phyloP scores from a whole-genome alignment of 1,140 invertebrate species.

The Apis dorsata region DNA sequence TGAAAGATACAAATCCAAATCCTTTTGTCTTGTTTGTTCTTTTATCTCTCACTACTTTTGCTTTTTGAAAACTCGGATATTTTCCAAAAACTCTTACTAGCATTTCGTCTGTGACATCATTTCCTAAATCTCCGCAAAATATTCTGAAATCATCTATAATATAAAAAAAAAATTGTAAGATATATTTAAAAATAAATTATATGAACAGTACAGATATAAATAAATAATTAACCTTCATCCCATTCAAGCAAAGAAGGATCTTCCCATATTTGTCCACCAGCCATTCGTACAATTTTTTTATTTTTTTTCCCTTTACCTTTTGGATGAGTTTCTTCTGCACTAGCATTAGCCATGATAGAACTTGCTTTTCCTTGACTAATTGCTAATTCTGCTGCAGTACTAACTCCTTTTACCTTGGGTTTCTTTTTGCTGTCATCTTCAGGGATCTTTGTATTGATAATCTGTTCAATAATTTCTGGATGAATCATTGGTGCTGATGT shows the following conservation, averaged over 20 bases:
- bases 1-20: conserved; percentile 99
- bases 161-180: conserved; percentile 53
- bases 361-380: conserved; percentile 79
- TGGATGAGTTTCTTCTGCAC: conserved; percentile 83
- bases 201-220: conserved; percentile 24
- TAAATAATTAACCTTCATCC: conserved; percentile 85
- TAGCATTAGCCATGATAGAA: conserved; percentile 81
- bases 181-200: conserved; percentile 36
- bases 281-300: conserved; percentile 90
- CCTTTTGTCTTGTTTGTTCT: conserved; percentile 99
- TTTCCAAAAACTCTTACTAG: conserved; percentile 96
- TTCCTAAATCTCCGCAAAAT: conserved; percentile 99
- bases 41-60: conserved; percentile 97
- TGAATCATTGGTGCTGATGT: conserved; percentile 73
- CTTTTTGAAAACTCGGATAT: conserved; percentile 96
- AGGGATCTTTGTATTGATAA: conserved; percentile 83
- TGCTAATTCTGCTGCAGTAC: conserved; percentile 77
- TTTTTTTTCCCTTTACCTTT: conserved; percentile 85
- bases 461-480: conserved; percentile 78
- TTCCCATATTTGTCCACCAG: conserved; percentile 97
- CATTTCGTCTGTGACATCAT: conserved; percentile 99
- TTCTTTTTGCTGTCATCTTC: conserved; percentile 85
- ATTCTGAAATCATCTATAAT: conserved; percentile 95
- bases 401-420: conserved; percentile 84
- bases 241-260: conserved; percentile 94